Conservation (phyloP, 1,140 invertebrate species). For the Aphaenogaster rudis region DNA sequence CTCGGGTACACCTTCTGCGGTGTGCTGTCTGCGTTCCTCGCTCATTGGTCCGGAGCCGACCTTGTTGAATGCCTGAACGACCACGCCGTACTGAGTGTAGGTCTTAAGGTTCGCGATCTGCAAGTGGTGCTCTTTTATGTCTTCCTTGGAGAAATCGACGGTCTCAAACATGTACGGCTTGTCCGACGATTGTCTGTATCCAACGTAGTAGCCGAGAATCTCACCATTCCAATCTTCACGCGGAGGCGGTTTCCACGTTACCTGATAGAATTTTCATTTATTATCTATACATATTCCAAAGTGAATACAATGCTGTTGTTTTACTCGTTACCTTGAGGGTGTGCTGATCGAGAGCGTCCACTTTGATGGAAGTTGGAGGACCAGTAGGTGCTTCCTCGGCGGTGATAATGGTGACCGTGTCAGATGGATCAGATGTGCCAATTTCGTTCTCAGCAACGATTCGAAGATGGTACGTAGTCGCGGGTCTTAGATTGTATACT, state of each 20-base stretch:
- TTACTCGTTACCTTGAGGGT: slow-evolving; percentile 91
- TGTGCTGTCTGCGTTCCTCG: slow-evolving; percentile 95
- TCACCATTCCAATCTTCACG: slow-evolving; percentile 97
- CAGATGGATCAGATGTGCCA: slow-evolving; percentile 96
- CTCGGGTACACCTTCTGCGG: slow-evolving; percentile 97
- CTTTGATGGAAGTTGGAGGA: slow-evolving; percentile 93
- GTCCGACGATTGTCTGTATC: slow-evolving; percentile 95
- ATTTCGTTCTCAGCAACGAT: slow-evolving; percentile 98
- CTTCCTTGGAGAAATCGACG: slow-evolving; percentile 96
- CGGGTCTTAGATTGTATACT: slow-evolving; percentile 95
- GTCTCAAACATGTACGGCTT: slow-evolving; percentile 97
- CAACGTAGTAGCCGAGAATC: slow-evolving; percentile 96
- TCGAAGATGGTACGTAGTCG: slow-evolving; percentile 96
- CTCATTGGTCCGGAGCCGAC: slow-evolving; percentile 97
- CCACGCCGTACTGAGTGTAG: slow-evolving; percentile 97
- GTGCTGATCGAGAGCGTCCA: slow-evolving; percentile 97
- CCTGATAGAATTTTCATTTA: slow-evolving; percentile 73
- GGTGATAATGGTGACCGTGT: slow-evolving; percentile 97
- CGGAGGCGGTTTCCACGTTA: slow-evolving; percentile 96
- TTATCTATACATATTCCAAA: not conserved
- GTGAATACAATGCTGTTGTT: not conserved
- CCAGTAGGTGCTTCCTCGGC: slow-evolving; percentile 97
- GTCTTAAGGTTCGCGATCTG: slow-evolving; percentile 94
- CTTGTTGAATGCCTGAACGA: slow-evolving; percentile 98
- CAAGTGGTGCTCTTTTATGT: slow-evolving; percentile 95